Base-by-base conservation (phyloP, 2,797 vertebrate species). In the Peromyscus attwateri region DNA sequence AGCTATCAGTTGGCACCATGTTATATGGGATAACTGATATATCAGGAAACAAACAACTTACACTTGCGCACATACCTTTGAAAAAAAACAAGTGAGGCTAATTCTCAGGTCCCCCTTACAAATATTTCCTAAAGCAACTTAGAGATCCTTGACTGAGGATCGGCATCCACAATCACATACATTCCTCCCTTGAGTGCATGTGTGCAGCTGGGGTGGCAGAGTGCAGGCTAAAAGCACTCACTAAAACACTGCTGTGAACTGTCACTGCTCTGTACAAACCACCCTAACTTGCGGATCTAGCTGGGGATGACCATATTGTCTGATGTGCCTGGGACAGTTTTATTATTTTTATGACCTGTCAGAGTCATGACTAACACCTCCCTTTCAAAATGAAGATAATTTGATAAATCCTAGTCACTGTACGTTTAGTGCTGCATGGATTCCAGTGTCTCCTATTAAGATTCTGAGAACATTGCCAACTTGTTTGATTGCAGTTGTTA, bases 81-180 rank as follows among this genome's bases (percentile, higher is more conserved):
- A 84, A 88, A 73, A 94, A 89, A 94, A 89, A 49, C 57, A 89
- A 83, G 23, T 52, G 60, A 17, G 71, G 79, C 40, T 81, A 83
- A 77, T 73, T 70, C 25, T 90, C n/a, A 52, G n/a, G 37, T 96
- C n/a, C 80, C 9, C 43, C 46, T 94, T 27, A 40, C 37, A 34
- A n/a, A 23, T 49, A 60, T 49, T 91, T 31, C 49, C 77, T 92
- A 0, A 66, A 88, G 73, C 46, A 83, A 52, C 19, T 87, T 80
- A 37, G 7, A 70, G 83, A 81, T 83, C 57, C 16, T 21, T 94
- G 40, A 29, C 82, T 66, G 3, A 87, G 66, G n/a, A 92, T 91
- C 34, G n/a, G 8, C 68, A 40, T 76, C 84, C n/a, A 46, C 31
- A 46, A 43, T 83, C 52, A 49, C 40, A 46, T 6, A 34, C 12